Percentiles rank a stretch among this genome's conserved stretches.
phyloP scores from a whole-genome alignment of 1,140 invertebrate genomes.

The Manduca sexta region DNA sequence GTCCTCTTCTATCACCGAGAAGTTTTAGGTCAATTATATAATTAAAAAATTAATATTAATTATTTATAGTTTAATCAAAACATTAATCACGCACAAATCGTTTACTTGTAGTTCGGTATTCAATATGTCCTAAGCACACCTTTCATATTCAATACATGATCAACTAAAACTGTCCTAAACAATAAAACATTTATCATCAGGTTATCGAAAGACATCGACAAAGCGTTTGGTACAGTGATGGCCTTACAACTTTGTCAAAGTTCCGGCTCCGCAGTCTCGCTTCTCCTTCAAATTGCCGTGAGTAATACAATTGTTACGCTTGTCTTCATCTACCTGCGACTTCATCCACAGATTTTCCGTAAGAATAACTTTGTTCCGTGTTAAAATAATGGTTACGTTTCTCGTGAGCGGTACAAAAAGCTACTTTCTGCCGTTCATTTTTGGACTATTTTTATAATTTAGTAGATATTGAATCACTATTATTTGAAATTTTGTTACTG shows the following conservation, averaged over 20 bases:
- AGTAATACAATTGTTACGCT: constrained; percentile 22
- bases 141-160: no score
- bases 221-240: constrained; percentile 49
- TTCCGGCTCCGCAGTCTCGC: constrained; percentile 49
- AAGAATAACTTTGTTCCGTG: background rate
- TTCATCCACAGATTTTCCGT: background rate
- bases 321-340: background rate
- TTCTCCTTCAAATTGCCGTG: constrained; percentile 56
- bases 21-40: no score
- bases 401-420: background rate
- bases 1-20: no score
- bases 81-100: no score
- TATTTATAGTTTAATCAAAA: no score
- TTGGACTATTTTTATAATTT: no score
- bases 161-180: no score
- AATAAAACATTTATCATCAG: constrained; percentile 18
- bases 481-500: no score
- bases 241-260: constrained; percentile 48
- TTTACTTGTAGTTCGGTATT: no score
- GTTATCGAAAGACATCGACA: constrained; percentile 44
- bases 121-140: no score
- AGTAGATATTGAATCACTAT: no score
- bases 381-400: constrained; percentile 1
- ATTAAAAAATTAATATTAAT: no score
- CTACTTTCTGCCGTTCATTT: background rate